Base-by-base conservation (phyloP, 2,797 vertebrate species). In the Sebastes ruberrimus region DNA sequence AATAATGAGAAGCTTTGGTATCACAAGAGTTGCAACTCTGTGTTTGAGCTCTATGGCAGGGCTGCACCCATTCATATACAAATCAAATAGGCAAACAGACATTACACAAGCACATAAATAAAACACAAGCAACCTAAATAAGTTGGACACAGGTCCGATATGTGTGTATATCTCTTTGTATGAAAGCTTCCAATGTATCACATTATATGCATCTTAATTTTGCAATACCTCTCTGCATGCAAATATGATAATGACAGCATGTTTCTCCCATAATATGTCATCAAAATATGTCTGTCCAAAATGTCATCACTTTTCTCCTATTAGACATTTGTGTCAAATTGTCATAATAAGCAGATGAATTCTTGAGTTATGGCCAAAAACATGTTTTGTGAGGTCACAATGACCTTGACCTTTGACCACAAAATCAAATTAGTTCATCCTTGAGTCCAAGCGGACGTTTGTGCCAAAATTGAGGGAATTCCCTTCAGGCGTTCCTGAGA, bases 1-100 rank as follows among this genome's bases (percentile, higher is more conserved):
- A 81, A 73, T 83, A 81, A 74, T 56, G 73, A 80, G 28, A 62
- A 80, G 77, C 83, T 74, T 73, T 79, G 28, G 38, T 35, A 64
- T 23, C 13, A 38, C 25, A 53, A 53, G 62, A 46, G 56, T 27
- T 7, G 72, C 42, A 53, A 7, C 71, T 68, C 77, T 66, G 18
- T 1, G 59, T 72, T 78, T 61, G 46, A 73, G 32, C 38, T 30
- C 56, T n/a, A 4, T 38, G 27, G 28, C 20, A 25, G 6, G 5
- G 20, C 22, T 25, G 16, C 23, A 7, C 55, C 35, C 46, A 8
- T 20, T 35, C 11, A 28, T 32, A 22, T 52, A 20, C 42, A 20
- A 49, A 49, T 49, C 7, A 72, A 62, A 32, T 10, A 16, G 3
- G 42, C 25, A 59, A 72, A 20, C 14, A 32, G 9, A 52, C 13